These are phyloP conservation scores for Peromyscus leucopus DNA, from an alignment of 2,113 vertebrate genomes.

Conservation along the genomic window DNA sequence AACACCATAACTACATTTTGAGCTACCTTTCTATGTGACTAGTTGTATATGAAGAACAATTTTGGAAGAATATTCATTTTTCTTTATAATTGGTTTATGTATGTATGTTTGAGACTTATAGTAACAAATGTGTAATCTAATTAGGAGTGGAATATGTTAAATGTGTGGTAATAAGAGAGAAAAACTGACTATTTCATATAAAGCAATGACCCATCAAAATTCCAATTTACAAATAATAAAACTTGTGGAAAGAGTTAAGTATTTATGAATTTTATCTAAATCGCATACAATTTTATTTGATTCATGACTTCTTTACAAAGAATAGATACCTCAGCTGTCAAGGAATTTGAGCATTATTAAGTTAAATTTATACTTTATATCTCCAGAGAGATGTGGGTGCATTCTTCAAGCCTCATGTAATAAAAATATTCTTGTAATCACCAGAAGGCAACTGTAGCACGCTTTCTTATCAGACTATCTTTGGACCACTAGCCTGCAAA, in stretches of 20 bases:
- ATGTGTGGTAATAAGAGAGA: background rate
- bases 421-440: slow-evolving; percentile 32
- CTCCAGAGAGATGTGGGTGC: background rate
- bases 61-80: slow-evolving; percentile 34
- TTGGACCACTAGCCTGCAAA: background rate
- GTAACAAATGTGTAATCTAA: slow-evolving; percentile 5
- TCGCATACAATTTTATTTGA: background rate
- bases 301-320: slow-evolving; percentile 51
- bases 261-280: slow-evolving; percentile 48
- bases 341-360: slow-evolving; percentile 42
- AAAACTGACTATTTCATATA: background rate
- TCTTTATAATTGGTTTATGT: background rate
- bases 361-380: slow-evolving; percentile 40
- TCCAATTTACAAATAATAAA: slow-evolving; percentile 5
- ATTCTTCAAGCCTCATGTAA: slow-evolving; percentile 18
- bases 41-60: background rate
- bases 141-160: slow-evolving; percentile 43
- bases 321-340: slow-evolving; percentile 19
- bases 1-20: background rate
- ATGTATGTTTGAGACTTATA: slow-evolving; percentile 19
- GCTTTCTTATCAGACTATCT: background rate
- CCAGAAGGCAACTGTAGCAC: background rate
- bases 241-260: background rate
- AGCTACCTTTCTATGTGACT: background rate
- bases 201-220: background rate